These are phyloP conservation scores for Aurelia coerulea DNA, from an alignment of 30 jellyfish, hydroid and myxozoan genomes.

Conservation along the genomic window DNA sequence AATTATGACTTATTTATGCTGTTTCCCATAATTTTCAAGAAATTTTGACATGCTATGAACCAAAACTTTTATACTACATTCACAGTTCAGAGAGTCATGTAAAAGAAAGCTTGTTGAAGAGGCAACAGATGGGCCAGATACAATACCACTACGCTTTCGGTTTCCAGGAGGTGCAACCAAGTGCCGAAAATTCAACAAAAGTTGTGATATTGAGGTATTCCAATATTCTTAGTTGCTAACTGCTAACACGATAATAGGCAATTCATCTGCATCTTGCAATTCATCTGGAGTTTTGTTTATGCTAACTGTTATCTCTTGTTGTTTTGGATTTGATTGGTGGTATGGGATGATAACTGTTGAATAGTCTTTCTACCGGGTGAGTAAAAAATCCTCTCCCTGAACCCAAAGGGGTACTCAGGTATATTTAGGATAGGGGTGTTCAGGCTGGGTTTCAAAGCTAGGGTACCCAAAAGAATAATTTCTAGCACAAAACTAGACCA, in stretches of 20 bases:
- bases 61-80: slow-evolving; percentile 10
- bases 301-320: neutral
- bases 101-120: slow-evolving; percentile 4
- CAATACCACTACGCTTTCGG: slow-evolving; percentile 13
- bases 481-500: slow-evolving; percentile 4
- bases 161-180: slow-evolving; percentile 15
- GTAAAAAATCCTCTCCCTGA: neutral
- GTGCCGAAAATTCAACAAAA: neutral
- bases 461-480: neutral
- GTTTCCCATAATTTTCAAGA: neutral
- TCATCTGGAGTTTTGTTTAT: neutral
- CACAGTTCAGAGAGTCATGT: slow-evolving; percentile 4
- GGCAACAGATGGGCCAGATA: slow-evolving; percentile 6
- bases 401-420: neutral
- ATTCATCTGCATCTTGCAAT: slow-evolving; percentile 15
- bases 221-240: neutral
- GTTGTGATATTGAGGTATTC: slow-evolving; percentile 7
- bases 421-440: neutral
- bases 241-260: neutral
- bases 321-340: slow-evolving; percentile 14
- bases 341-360: neutral
- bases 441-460: slow-evolving; percentile 5
- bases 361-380: neutral
- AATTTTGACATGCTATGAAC: slow-evolving; percentile 2
- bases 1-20: too few species aligned